A percentile compares a stretch with the other conserved stretches of the same genome.
Conservation (phyloP, 2,113 vertebrate species). For the Grantiella picta region DNA sequence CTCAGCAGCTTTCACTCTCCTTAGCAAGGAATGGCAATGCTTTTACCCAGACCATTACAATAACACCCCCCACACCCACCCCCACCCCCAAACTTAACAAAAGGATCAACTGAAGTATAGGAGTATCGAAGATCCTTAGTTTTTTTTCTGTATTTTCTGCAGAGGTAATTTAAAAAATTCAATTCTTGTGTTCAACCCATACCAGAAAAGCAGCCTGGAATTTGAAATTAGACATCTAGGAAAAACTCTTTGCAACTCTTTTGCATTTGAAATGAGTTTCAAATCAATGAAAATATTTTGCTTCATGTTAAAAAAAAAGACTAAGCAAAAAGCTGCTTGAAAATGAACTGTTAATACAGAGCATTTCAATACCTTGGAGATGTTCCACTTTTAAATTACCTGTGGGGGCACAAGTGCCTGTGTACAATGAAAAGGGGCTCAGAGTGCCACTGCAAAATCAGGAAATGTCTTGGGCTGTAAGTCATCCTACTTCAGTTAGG, state of each 20-base stretch:
- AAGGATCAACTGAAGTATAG: not conserved
- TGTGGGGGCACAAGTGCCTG: not conserved
- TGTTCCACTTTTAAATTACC: not conserved
- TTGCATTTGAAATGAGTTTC: not conserved
- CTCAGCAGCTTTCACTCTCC: not conserved
- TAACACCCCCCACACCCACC: not conserved
- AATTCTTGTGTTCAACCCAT: not conserved
- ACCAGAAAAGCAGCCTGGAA: not conserved
- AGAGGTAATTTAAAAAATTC: not conserved
- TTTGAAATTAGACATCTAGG: not conserved
- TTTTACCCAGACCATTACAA: not conserved
- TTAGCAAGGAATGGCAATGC: not conserved
- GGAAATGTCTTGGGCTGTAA: not conserved
- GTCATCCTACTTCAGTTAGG: not conserved
- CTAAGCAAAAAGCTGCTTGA: not conserved
- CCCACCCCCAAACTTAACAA: not conserved
- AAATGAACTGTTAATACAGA: not conserved
- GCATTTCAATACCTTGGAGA: not conserved
- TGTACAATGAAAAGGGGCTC: not conserved
- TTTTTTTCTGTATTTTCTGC: not conserved
- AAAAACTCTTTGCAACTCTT: not conserved
- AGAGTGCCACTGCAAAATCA: not conserved
- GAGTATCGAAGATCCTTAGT: rapidly evolving
- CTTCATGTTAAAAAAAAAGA: not conserved
- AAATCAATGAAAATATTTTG: not conserved